A percentile compares a stretch with the other conserved stretches of the same genome.
These are phyloP conservation scores for Cosmorhoe ocellata DNA, from an alignment of 2,888 invertebrate genomes.

Conservation along the genomic window DNA sequence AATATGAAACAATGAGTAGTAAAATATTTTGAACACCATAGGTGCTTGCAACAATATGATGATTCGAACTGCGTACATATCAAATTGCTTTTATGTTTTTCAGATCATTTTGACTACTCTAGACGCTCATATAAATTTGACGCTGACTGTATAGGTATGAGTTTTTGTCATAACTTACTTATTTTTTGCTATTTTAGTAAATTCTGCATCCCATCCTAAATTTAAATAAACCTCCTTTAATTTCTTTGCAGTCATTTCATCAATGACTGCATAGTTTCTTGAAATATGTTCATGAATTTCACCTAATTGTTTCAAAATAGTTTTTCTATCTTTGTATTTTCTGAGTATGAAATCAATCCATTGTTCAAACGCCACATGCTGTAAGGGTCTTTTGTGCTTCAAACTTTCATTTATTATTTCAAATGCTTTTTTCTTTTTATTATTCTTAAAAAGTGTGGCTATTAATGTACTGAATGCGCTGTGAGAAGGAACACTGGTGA, in stretches of 20 bases:
- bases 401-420: constrained; percentile 82
- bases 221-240: constrained; percentile 52
- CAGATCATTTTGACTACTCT: too few species aligned
- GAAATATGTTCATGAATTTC: constrained; percentile 82
- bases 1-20: too few species aligned
- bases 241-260: constrained; percentile 50
- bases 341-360: constrained; percentile 78
- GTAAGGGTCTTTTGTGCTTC: constrained; percentile 61
- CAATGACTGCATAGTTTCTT: constrained; percentile 63
- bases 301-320: constrained; percentile 70
- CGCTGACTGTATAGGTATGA: neutral
- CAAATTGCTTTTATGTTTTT: too few species aligned
- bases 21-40: too few species aligned
- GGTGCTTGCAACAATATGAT: too few species aligned
- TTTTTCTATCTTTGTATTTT: constrained; percentile 58
- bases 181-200: constrained; percentile 52
- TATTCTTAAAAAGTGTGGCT: constrained; percentile 82
- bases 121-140: too few species aligned
- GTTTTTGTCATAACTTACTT: constrained; percentile 46
- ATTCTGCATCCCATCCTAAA: constrained; percentile 58
- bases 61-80: too few species aligned
- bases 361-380: constrained; percentile 71
- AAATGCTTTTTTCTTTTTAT: constrained; percentile 83
- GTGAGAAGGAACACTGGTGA: constrained; percentile 69
- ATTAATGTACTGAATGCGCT: constrained; percentile 78